A percentile compares a stretch with the other conserved stretches of the same genome.
Conservation (phyloP, 2,888 invertebrate species). For the Azorinus chamasolen region DNA sequence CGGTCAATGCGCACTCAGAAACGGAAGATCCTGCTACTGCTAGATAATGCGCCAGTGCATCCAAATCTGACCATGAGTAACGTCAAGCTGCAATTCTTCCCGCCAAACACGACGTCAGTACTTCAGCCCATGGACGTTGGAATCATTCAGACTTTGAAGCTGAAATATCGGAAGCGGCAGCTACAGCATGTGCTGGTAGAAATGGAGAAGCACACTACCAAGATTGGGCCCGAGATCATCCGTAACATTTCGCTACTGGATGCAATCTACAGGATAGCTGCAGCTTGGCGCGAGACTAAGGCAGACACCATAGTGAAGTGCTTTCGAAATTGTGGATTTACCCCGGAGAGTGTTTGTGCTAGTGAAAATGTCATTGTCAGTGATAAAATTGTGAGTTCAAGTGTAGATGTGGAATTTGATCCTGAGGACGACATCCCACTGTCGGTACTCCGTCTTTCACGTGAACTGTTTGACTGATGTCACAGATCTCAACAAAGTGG, state of each 20-base stretch:
- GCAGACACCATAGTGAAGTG: constrained; percentile 7
- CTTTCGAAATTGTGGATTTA: constrained; percentile 23
- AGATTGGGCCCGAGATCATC: constrained; percentile 18
- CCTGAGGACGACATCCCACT: constrained; percentile 14
- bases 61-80: constrained; percentile 29
- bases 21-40: constrained; percentile 36
- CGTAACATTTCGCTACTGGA: constrained; percentile 23
- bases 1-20: constrained; percentile 24
- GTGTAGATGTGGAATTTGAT: too few relatives aligned
- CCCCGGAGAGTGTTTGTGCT: not conserved
- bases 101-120: constrained; percentile 42
- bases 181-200: constrained; percentile 12
- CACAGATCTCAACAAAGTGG: constrained; percentile 7
- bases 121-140: constrained; percentile 50
- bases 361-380: not conserved
- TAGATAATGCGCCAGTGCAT: constrained; percentile 48
- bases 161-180: constrained; percentile 38
- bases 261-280: constrained; percentile 41
- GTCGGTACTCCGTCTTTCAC: constrained; percentile 4
- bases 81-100: constrained; percentile 48
- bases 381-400: too few relatives aligned
- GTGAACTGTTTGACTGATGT: constrained; percentile 25
- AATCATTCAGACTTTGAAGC: constrained; percentile 47
- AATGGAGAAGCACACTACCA: constrained; percentile 15
- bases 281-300: constrained; percentile 3